Conservation (phyloP, 2,888 invertebrate species). For the Erebia epiphron region DNA sequence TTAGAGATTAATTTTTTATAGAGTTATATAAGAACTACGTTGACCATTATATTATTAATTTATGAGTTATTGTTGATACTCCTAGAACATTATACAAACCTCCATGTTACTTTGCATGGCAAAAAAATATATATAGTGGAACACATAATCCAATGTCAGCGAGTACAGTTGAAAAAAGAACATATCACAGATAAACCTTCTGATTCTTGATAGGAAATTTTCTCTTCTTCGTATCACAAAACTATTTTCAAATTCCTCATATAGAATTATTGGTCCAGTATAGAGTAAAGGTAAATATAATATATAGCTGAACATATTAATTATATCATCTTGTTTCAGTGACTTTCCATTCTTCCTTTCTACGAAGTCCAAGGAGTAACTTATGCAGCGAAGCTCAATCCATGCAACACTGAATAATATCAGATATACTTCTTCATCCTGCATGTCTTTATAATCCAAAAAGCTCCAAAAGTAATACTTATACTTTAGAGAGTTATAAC, state of each 20-base stretch:
- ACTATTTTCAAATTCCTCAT: conserved; percentile 85
- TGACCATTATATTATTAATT: too few species aligned
- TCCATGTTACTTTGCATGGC: conserved; percentile 87
- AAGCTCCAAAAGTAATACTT: conserved; percentile 73
- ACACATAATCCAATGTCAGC: conserved; percentile 85
- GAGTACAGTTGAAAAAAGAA: conserved; percentile 86
- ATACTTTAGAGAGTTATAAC: conserved; percentile 78
- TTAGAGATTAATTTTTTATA: too few species aligned
- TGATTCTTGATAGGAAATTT: conserved; percentile 57
- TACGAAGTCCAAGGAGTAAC: conserved; percentile 86
- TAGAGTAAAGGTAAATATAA: conserved; percentile 93
- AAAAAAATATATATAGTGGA: conserved; percentile 93
- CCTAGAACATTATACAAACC: conserved; percentile 57
- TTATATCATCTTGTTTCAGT: conserved; percentile 46
- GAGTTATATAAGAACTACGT: neutral
- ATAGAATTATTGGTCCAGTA: conserved; percentile 92
- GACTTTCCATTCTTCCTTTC: conserved; percentile 47
- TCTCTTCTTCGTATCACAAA: conserved; percentile 53
- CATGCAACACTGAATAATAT: conserved; percentile 84
- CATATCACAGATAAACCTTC: conserved; percentile 72
- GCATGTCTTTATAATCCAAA: conserved; percentile 66
- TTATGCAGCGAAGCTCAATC: conserved; percentile 89
- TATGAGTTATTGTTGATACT: neutral
- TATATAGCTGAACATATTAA: conserved; percentile 87
- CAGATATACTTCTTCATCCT: conserved; percentile 80